Conservation (phyloP, 1,140 invertebrate species). For the Pseudomyrmex pallidus region DNA sequence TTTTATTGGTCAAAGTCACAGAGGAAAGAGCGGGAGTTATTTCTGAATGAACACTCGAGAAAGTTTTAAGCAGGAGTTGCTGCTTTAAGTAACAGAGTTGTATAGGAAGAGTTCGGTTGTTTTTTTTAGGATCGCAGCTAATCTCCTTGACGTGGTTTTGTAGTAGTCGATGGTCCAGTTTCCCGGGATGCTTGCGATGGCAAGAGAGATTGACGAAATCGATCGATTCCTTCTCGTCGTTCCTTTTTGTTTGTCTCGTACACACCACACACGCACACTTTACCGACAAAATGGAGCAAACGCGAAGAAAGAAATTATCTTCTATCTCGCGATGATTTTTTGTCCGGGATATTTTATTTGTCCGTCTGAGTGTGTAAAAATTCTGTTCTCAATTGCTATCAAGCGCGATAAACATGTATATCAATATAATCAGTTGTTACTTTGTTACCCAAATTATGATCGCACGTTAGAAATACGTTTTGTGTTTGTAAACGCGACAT, state of each 20-base stretch:
- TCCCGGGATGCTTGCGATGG: neutral
- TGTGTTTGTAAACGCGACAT: too few species aligned
- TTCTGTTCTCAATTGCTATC: neutral
- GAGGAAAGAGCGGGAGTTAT: too few species aligned
- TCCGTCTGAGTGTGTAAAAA: neutral
- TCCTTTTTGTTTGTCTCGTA: slow-evolving; percentile 4
- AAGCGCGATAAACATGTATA: neutral
- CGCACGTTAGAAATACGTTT: too few species aligned
- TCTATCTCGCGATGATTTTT: too few species aligned
- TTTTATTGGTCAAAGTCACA: too few species aligned
- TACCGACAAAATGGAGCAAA: slow-evolving; percentile 6
- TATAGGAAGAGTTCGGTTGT: slow-evolving; percentile 3
- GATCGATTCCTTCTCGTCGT: slow-evolving; percentile 44
- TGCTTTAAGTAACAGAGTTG: too few species aligned
- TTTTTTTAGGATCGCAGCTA: neutral
- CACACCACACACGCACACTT: neutral
- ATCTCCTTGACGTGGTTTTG: slow-evolving; percentile 18
- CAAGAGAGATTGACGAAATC: neutral
- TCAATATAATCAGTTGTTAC: too few species aligned
- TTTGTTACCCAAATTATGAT: too few species aligned
- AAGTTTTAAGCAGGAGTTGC: too few species aligned
- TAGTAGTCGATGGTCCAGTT: neutral
- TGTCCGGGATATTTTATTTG: neutral
- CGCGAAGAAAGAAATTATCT: neutral
- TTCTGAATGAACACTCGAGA: too few species aligned